Base-by-base conservation (phyloP, 30 jellyfish, hydroid and myxozoan species). In the Aurelia coerulea region DNA sequence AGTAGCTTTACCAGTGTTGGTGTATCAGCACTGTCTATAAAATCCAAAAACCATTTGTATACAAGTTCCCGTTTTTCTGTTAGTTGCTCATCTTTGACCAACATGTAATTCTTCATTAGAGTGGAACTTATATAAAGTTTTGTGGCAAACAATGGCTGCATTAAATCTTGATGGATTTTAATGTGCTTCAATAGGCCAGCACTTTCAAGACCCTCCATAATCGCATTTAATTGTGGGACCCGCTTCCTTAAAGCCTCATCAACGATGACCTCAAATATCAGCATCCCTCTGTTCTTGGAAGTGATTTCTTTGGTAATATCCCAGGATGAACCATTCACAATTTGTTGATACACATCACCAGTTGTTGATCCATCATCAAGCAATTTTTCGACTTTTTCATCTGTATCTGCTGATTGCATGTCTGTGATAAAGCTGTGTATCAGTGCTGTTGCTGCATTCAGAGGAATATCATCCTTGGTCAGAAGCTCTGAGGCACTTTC, bases 161-260 rank as follows among this genome's bases (percentile, higher is more conserved):
- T 68, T 0, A 68, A 29, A 19, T 37, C 78, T 32, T 68, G 31
- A 10, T 68, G 78, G 46, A 33, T 16, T 33, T 16, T 32, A 16
- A 68, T 29, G 51, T 68, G 78, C 78, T 68, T 68, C 7, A 68
- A 17, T 5, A 34, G 8, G 9, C 78, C 42, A 68, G 19, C 78
- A 29, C 31, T 23, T 14, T 68, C 78, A 15, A 29, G 35, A 15
- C 78, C 78, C 12, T 68, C 78, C 60, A 68, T 68, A 14, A 68
- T 29, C 10, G 78, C 78, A 68, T 68, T 68, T 68, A 68, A 17
- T 16, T 19, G 78, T 33, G 19, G 78, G 17, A 68, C 35, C 35
- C 56, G 18, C 11, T 68, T 68, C 11, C 78, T 68, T 32, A 68
- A 68, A 14, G 18, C 78, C 59, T 68, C 78, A 68, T 68, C 78